A percentile compares a stretch with the other conserved stretches of the same genome.
phyloP scores from a whole-genome alignment of 1,140 invertebrate genomes.

The Tetragonula clypearis region DNA sequence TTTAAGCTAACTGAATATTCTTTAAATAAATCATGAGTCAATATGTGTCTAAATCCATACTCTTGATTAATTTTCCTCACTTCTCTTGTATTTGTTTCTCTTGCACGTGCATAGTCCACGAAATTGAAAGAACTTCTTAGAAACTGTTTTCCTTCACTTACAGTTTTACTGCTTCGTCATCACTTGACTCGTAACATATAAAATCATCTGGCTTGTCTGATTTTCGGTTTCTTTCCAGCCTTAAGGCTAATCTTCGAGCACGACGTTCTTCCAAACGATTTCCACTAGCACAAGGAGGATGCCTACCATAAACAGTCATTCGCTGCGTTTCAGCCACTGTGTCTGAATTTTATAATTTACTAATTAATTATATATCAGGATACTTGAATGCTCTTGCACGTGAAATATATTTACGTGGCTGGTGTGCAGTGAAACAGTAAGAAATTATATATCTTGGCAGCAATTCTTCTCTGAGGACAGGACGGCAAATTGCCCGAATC shows the following conservation, averaged over 20 bases:
- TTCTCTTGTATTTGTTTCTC: slow-evolving; percentile 88
- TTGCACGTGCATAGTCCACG: slow-evolving; percentile 90
- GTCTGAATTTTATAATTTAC: slow-evolving; percentile 31
- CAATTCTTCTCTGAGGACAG: slow-evolving; percentile 33
- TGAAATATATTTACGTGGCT: slow-evolving; percentile 12
- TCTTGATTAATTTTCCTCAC: slow-evolving; percentile 88
- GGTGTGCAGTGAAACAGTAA: slow-evolving; percentile 30
- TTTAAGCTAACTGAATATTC: slow-evolving; percentile 91
- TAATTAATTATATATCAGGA: slow-evolving; percentile 8
- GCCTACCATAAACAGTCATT: slow-evolving; percentile 84
- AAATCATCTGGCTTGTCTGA: slow-evolving; percentile 94
- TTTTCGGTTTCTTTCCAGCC: slow-evolving; percentile 87
- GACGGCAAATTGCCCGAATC: slow-evolving; percentile 33
- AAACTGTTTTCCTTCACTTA: slow-evolving; percentile 86
- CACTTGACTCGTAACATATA: slow-evolving; percentile 92
- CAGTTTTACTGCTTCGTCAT: slow-evolving; percentile 90
- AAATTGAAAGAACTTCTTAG: slow-evolving; percentile 92
- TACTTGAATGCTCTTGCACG: background rate
- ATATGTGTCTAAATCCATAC: slow-evolving; percentile 91
- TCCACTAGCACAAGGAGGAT: slow-evolving; percentile 87
- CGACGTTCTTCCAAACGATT: slow-evolving; percentile 88
- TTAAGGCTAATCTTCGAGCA: slow-evolving; percentile 81
- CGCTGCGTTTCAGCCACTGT: slow-evolving; percentile 82
- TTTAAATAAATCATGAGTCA: slow-evolving; percentile 93
- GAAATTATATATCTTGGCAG: slow-evolving; percentile 39